Evolutionary conservation across 1,140 invertebrate species (phyloP), one percentile per base, ranked within the genome.

Genomic region (Neocloeon triangulifer): DNA sequence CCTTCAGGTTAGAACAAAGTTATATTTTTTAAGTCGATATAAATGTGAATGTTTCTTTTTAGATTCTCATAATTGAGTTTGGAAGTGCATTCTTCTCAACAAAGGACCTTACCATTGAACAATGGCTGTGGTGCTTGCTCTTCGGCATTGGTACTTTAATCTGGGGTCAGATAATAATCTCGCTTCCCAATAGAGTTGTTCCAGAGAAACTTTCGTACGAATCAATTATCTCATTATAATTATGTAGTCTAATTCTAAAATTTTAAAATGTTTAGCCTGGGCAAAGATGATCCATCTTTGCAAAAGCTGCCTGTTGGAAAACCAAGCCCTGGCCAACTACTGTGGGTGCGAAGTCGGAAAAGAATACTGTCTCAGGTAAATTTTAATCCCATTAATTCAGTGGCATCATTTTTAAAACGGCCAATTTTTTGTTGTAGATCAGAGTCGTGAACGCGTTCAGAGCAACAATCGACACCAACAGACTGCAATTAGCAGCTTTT

Each of bases 311-410:
- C 77, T 44, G 46, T 51, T 30, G 88, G 88, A 61, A 80, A 81
- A 55, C 76, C 78, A 39, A 73, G 84, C 41, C 74, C 81, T 44
- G 94, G 92, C 45, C 92, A 97, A 68, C 97, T 98, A 56, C 68
- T 98, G 35, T 98, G 94, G 94, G 92, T 98, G 52, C 70, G 92
- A 44, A 91, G 94, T 46, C 66, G 97, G 35, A 97, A 91, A 46
- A 74, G 94, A 45, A 74, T 98, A 48, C 92, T 97, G 66, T 96
- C 92, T 59, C 92, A 98, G 88, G 94, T 98, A 85, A n/a, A n/a
- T n/a, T n/a, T n/a, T n/a, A n/a, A n/a, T n/a, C n/a, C n/a, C n/a
- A n/a, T n/a, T n/a, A n/a, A n/a, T n/a, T n/a, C n/a, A n/a, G n/a
- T n/a, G n/a, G n/a, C n/a, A n/a, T n/a, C n/a, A n/a, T n/a, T n/a